phyloP scores from a whole-genome alignment of 2,797 vertebrate genomes.

The Pseudochirops cupreus region DNA sequence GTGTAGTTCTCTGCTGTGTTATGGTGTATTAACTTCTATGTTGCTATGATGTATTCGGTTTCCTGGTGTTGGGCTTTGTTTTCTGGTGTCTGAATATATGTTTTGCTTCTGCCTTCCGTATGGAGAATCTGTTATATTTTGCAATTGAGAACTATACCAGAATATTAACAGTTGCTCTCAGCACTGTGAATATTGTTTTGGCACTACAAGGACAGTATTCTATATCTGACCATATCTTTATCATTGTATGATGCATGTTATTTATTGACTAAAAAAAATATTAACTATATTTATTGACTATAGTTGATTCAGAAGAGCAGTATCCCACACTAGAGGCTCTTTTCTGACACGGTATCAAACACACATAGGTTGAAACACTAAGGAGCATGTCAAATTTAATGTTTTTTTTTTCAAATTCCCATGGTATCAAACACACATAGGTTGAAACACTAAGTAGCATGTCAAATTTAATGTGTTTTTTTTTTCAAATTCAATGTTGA shows the following conservation, averaged over 20 bases:
- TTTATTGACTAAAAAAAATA: neutral
- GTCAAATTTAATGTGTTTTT: neutral
- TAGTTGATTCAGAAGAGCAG: neutral
- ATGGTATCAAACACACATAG: neutral
- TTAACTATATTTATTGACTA: neutral
- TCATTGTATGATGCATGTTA: neutral
- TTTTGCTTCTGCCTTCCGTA: too few relatives aligned
- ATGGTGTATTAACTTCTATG: too few relatives aligned
- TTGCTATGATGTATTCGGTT: too few relatives aligned
- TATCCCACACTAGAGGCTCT: neutral
- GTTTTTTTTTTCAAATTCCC: neutral
- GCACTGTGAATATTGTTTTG: too few relatives aligned
- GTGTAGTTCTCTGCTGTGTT: too few relatives aligned
- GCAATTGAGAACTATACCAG: too few relatives aligned
- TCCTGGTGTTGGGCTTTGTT: too few relatives aligned
- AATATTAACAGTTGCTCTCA: too few relatives aligned
- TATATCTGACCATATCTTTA: neutral
- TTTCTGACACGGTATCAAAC: neutral
- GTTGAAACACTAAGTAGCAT: neutral
- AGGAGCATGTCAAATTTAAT: neutral
- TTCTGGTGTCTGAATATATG: too few relatives aligned
- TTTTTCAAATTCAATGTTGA: neutral
- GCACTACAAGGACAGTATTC: too few relatives aligned
- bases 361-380: neutral
- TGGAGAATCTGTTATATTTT: too few relatives aligned